Evolutionary conservation across 1,140 invertebrate genomes (phyloP).

Genomic region (Drosophila quadrilineata): DNA sequence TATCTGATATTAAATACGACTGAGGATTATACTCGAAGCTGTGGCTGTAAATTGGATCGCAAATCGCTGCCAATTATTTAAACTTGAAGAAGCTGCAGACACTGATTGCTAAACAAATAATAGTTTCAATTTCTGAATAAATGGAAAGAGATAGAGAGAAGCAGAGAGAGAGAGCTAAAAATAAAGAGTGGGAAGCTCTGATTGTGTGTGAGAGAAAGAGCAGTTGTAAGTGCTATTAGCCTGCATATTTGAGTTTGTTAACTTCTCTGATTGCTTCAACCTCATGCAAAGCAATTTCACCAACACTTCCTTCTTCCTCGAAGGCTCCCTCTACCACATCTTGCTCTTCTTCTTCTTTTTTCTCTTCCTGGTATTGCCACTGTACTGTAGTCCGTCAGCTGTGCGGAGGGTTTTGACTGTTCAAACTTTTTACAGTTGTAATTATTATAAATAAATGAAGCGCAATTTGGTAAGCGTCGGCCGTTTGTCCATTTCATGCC

Average conservation of each 20-base stretch:
- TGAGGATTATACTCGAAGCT: too few species aligned
- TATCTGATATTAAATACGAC: too few species aligned
- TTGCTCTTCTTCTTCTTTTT: not conserved
- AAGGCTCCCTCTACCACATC: not conserved
- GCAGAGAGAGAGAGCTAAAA: too few species aligned
- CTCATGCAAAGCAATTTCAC: too few species aligned
- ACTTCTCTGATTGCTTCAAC: constrained; percentile 28
- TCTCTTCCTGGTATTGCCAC: not conserved
- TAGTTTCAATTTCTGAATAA: constrained; percentile 64
- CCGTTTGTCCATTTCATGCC: constrained; percentile 20
- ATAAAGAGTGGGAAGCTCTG: too few species aligned
- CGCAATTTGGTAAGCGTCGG: constrained; percentile 59
- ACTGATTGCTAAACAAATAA: constrained; percentile 54
- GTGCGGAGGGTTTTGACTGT: constrained; percentile 55
- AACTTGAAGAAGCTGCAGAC: constrained; percentile 1
- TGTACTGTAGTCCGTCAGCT: constrained; percentile 26
- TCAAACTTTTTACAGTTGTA: constrained; percentile 76
- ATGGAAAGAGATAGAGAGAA: too few species aligned
- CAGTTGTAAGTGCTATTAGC: constrained; percentile 72
- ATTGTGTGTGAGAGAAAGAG: constrained; percentile 15
- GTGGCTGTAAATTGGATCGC: not conserved
- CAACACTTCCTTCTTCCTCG: not conserved
- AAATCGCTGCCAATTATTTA: constrained; percentile 35
- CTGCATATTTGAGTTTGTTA: constrained; percentile 58
- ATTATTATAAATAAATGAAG: constrained; percentile 80